Conservation (phyloP, 2,113 vertebrate genomes). For the Aix galericulata region DNA sequence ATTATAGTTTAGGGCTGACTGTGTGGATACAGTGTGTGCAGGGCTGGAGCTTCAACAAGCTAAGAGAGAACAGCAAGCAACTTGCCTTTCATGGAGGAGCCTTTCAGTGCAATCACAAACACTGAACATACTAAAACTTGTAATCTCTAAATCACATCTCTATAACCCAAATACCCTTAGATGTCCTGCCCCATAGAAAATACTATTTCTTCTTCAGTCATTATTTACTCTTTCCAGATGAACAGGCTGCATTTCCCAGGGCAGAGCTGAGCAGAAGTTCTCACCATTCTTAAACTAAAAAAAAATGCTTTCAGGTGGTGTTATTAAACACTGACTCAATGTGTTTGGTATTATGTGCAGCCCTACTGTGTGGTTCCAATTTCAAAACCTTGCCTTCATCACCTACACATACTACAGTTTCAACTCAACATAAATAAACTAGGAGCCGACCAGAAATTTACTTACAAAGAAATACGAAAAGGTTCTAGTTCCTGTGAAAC, state of each 20-base stretch:
- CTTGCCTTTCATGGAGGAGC: background rate
- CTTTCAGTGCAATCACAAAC: background rate
- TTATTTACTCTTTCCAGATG: background rate
- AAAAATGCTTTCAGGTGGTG: slow-evolving; percentile 2
- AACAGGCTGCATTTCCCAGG: background rate
- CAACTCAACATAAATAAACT: background rate
- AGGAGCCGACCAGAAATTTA: background rate
- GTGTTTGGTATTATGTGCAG: background rate
- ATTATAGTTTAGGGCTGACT: background rate
- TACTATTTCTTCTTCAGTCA: background rate
- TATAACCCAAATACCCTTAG: background rate
- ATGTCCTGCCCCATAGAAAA: background rate
- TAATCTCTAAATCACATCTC: background rate
- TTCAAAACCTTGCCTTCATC: slow-evolving; percentile 39
- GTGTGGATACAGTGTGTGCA: background rate
- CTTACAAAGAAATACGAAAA: background rate
- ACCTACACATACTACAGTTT: background rate
- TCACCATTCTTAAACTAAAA: slow-evolving; percentile 20
- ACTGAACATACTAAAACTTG: background rate
- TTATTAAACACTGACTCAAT: slow-evolving; percentile 20
- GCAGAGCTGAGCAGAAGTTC: slow-evolving; percentile 5
- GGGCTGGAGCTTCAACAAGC: background rate
- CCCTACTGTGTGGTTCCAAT: slow-evolving; percentile 1
- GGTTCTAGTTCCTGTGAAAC: background rate
- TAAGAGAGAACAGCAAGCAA: background rate